Percentiles rank a stretch among this genome's conserved stretches.
These are phyloP conservation scores for Vulpes ferrilata DNA, from an alignment of 2,113 vertebrate species.

Conservation along the genomic window DNA sequence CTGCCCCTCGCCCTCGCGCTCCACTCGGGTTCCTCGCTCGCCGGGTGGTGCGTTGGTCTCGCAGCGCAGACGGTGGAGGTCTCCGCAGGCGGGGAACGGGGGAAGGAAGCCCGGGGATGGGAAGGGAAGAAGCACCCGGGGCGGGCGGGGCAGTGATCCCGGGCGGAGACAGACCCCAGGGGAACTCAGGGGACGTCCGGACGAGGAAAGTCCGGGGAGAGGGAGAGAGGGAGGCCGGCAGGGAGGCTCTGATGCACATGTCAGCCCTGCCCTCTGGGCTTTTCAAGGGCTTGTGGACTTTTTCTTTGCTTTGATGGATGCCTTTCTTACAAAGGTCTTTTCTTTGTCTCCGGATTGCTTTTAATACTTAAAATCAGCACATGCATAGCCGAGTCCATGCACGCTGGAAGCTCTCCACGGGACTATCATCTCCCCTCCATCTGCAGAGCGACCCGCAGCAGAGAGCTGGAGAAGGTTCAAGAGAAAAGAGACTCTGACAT, in stretches of 20 bases:
- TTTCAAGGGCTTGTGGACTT: neutral
- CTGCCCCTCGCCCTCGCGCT: too few species aligned
- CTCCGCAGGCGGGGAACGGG: neutral
- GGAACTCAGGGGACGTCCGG: neutral
- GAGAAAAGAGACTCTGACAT: neutral
- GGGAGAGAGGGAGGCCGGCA: neutral
- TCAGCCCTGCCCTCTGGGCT: neutral
- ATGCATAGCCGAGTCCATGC: neutral
- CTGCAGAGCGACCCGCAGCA: neutral
- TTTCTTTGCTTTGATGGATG: neutral
- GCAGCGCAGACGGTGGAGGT: neutral
- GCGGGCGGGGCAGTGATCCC: neutral
- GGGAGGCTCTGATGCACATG: neutral
- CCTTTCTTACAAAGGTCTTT: neutral
- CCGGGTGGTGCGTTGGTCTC: neutral
- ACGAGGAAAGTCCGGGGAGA: rapidly evolving
- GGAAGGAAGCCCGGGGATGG: neutral
- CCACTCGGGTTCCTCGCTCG: rapidly evolving
- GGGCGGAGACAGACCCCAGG: neutral
- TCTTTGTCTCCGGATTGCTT: neutral
- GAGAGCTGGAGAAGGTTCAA: slow-evolving; percentile 22
- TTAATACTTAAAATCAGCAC: neutral
- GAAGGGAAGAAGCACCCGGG: neutral
- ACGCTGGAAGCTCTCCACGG: rapidly evolving
- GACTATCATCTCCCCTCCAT: neutral